phyloP scores from a whole-genome alignment of 2,888 invertebrate species.

The Dynastes maya region DNA sequence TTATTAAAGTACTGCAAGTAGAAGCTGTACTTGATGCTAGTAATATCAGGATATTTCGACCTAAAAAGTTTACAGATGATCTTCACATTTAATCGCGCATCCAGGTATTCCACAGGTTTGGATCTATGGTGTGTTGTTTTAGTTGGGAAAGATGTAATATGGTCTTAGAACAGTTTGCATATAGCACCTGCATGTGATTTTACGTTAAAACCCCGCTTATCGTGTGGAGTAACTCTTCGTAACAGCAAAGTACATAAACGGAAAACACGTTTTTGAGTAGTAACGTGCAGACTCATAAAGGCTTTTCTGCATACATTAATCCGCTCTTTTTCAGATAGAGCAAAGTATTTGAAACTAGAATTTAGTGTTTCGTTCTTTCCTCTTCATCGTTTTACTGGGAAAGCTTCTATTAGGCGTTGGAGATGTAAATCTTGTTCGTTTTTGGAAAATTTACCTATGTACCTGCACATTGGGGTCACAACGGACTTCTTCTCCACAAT shows the following conservation, averaged over 20 bases:
- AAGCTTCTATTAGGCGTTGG: background rate
- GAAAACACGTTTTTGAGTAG: too few species aligned
- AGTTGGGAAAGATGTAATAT: background rate
- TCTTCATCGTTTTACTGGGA: background rate
- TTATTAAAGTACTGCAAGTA: conserved; percentile 51
- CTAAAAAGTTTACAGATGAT: conserved; percentile 29
- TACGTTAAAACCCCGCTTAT: too few species aligned
- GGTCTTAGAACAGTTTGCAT: background rate
- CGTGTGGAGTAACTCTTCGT: too few species aligned
- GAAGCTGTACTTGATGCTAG: conserved; percentile 51
- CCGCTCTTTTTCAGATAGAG: background rate
- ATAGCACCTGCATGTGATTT: background rate
- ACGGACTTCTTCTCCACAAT: too few species aligned
- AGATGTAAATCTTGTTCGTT: too few species aligned
- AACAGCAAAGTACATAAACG: too few species aligned
- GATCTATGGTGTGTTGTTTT: background rate
- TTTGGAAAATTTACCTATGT: too few species aligned
- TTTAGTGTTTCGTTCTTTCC: background rate
- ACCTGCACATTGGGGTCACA: too few species aligned
- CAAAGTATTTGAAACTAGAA: conserved; percentile 1
- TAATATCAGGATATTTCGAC: conserved; percentile 43
- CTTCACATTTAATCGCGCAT: background rate
- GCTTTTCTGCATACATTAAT: background rate
- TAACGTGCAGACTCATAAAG: too few species aligned
- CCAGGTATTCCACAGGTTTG: background rate